A percentile compares a stretch with the other conserved stretches of the same genome.
phyloP scores from a whole-genome alignment of 2,113 vertebrate genomes.

The Salvelinus alpinus region DNA sequence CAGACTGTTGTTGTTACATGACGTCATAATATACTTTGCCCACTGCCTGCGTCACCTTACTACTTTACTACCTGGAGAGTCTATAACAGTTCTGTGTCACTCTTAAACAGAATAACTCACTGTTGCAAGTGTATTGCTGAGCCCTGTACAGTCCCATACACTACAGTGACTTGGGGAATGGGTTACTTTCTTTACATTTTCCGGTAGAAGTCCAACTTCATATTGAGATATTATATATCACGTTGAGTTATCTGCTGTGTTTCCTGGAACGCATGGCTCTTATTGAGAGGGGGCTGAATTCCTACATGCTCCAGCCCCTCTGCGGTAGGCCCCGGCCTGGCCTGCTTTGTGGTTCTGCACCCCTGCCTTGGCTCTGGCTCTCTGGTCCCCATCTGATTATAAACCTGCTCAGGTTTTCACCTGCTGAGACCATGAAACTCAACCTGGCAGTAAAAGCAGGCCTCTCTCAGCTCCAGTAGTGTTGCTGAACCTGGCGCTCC shows the following conservation, averaged over 20 bases:
- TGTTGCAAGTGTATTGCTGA: not conserved
- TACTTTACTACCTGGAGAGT: no score
- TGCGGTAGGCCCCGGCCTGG: conserved; percentile 16
- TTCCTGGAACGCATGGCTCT: conserved; percentile 41
- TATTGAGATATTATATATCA: conserved; percentile 31
- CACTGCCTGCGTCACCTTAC: not conserved
- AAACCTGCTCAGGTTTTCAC: conserved; percentile 60
- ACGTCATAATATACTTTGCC: not conserved
- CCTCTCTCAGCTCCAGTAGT: conserved; percentile 17
- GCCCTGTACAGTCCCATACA: no score
- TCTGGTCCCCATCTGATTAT: conserved; percentile 41
- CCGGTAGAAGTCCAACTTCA: conserved; percentile 19
- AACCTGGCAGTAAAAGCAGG: conserved; percentile 58
- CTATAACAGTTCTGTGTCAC: conserved; percentile 6
- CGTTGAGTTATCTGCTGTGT: conserved; percentile 28
- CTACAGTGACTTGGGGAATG: not conserved
- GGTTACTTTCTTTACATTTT: conserved; percentile 6
- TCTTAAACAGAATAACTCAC: not conserved
- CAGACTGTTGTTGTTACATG: not conserved
- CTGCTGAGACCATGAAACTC: conserved; percentile 68
- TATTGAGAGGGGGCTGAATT: conserved; percentile 20
- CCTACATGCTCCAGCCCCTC: not conserved
- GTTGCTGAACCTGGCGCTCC: conserved; percentile 7
- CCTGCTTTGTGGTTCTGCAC: conserved; percentile 10
- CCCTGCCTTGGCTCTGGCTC: conserved; percentile 13